Evolutionary conservation across 2,797 vertebrate genomes (phyloP).

Genomic region (Odontamblyopus rebecca): DNA sequence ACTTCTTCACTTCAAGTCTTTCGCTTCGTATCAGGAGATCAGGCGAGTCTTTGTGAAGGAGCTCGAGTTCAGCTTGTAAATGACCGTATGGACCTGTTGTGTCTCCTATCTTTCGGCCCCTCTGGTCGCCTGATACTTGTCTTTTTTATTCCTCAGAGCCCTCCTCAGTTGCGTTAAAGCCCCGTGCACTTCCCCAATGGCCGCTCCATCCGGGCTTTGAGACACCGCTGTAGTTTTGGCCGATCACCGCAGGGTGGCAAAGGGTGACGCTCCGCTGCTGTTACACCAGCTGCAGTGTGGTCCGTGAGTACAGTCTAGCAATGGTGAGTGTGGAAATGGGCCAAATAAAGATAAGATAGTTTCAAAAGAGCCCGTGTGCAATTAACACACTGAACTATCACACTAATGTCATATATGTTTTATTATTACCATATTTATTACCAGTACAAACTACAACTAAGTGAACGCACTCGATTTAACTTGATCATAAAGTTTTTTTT

Average conservation of each 20-base stretch:
- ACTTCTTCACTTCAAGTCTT: constrained; percentile 71
- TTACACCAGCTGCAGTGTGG: not conserved
- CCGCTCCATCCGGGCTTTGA: constrained; percentile 79
- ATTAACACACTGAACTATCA: not conserved
- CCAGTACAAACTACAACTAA: not conserved
- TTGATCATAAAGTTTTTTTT: not conserved
- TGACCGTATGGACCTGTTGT: constrained; percentile 33
- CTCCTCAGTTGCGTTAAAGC: constrained; percentile 74
- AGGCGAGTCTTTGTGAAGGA: constrained; percentile 38
- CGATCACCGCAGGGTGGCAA: constrained; percentile 47
- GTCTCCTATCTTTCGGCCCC: constrained; percentile 36
- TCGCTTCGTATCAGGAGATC: constrained; percentile 48
- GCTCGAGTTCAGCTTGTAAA: constrained; percentile 35
- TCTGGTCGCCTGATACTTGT: constrained; percentile 58
- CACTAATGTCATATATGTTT: not conserved
- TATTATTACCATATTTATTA: not conserved
- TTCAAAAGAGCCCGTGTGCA: not conserved
- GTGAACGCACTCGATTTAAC: not conserved
- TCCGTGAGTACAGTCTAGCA: too few species aligned
- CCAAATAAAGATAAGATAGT: not conserved
- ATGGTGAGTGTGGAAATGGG: not conserved
- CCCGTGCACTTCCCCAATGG: constrained; percentile 79
- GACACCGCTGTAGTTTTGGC: constrained; percentile 58
- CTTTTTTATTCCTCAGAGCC: constrained; percentile 68
- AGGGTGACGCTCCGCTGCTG: constrained; percentile 26